phyloP scores from a whole-genome alignment of 2,113 vertebrate genomes.

The Channa maculata region DNA sequence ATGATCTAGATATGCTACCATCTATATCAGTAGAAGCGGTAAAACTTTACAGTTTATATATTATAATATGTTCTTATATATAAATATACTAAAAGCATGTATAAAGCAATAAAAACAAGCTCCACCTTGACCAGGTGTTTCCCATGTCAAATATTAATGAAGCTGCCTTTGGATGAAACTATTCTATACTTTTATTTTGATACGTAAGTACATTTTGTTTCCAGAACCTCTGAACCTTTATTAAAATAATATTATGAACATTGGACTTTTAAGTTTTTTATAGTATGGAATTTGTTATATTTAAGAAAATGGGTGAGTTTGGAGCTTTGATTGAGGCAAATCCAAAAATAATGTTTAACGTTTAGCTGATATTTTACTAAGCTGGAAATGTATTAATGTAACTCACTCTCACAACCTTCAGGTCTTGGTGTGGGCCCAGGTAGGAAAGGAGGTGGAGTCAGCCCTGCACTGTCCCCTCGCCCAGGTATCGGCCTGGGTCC shows the following conservation, averaged over 20 bases:
- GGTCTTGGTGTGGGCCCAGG: constrained; percentile 4
- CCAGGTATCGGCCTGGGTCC: constrained; percentile 65
- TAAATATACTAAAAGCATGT: neutral
- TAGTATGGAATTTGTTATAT: too few species aligned
- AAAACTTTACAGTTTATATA: too few species aligned
- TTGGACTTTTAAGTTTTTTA: neutral
- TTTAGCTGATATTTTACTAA: neutral
- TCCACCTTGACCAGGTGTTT: too few species aligned
- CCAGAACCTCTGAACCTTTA: neutral
- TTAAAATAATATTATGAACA: too few species aligned
- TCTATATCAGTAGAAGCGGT: too few species aligned
- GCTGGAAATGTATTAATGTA: neutral
- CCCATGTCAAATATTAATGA: too few species aligned
- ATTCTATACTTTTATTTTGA: too few species aligned
- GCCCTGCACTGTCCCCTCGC: constrained; percentile 42
- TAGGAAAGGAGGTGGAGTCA: neutral
- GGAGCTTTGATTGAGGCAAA: too few species aligned
- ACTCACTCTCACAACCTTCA: constrained; percentile 67
- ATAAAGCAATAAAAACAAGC: neutral
- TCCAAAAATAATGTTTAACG: neutral
- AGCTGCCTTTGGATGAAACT: too few species aligned
- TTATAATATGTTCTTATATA: too few species aligned
- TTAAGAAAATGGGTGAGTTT: too few species aligned
- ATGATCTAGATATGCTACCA: too few species aligned
- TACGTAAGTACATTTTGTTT: neutral